These are phyloP conservation scores for Noctua fimbriata DNA, from an alignment of 2,888 invertebrate species.

Conservation along the genomic window DNA sequence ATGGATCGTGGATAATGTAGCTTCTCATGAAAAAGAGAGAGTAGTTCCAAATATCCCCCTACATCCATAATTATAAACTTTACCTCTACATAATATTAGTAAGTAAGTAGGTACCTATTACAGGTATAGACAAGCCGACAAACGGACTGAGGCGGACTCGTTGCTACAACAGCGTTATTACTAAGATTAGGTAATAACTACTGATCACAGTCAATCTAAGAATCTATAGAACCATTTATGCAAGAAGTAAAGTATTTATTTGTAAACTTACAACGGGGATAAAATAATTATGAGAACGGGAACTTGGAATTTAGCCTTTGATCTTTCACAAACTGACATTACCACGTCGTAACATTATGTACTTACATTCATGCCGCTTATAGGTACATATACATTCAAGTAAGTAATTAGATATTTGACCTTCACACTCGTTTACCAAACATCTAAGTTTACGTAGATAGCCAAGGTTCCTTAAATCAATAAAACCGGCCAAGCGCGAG, in stretches of 20 bases:
- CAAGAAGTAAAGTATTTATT: neutral
- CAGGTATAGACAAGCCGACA: neutral
- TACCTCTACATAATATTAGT: neutral
- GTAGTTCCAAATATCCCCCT: neutral
- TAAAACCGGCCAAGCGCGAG: neutral
- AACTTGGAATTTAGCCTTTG: constrained; percentile 6
- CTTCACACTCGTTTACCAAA: neutral
- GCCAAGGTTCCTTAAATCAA: constrained; percentile 29
- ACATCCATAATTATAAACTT: neutral
- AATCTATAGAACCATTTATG: neutral
- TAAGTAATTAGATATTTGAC: constrained; percentile 6
- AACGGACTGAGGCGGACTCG: neutral
- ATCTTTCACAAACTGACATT: constrained; percentile 8
- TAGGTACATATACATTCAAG: neutral
- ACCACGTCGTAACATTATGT: neutral
- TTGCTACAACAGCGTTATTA: neutral
- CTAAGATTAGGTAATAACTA: neutral
- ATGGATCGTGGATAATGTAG: neutral
- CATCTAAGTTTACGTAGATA: neutral
- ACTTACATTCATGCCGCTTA: neutral
- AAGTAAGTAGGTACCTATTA: neutral
- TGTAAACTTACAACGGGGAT: neutral
- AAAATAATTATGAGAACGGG: neutral
- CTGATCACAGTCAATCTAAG: too few relatives aligned
- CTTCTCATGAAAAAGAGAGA: neutral